Evolutionary conservation across 2,888 invertebrate genomes (phyloP), one percentile per base, ranked within the genome.

Genomic region (Nematopogon swammerdamellus): DNA sequence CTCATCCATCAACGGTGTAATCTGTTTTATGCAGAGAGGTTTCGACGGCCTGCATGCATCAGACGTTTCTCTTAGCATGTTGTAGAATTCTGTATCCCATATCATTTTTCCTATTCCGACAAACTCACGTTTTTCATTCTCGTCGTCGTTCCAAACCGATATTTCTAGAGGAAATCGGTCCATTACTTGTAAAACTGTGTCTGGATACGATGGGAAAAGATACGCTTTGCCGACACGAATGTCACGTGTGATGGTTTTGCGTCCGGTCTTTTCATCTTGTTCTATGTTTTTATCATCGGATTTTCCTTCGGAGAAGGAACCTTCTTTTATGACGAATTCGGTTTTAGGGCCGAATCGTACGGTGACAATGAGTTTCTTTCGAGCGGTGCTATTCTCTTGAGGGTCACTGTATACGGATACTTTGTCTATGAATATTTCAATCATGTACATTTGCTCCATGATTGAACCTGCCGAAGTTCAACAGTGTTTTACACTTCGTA

Each of bases 381-480:
- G 68, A 3, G 65, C 67, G 50, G 66, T 67, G 51, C 62, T 65
- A 17, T 61, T 57, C 52, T 70, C 62, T 53, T 63, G 60, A 19
- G 64, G 61, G n/a, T 60, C 51, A 55, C 61, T 57, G 60, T 67
- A 68, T 65, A 81, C 60, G 50, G 67, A 67, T 53, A 84, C 74
- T 65, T 74, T 77, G 63, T 82, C 77, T 58, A 83, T 64, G 59
- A 82, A 72, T 63, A 82, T 73, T 65, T 84, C 84, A 57, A 84
- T 55, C 64, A 83, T 62, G 69, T 79, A 83, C 60, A 83, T 65
- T 71, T 80, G 79, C 68, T 82, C 80, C 75, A 80, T 80, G 67
- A 75, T 17, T 44, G 18, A 36, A 36, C 69, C 77, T 79, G 77
- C 60, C 58, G 67, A 72, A 14, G 63, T 67, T 65, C 63, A 73